Evolutionary conservation across 2,888 invertebrate genomes (phyloP), one percentile per base, ranked within the genome.

Genomic region (Phytoseiulus persimilis): DNA sequence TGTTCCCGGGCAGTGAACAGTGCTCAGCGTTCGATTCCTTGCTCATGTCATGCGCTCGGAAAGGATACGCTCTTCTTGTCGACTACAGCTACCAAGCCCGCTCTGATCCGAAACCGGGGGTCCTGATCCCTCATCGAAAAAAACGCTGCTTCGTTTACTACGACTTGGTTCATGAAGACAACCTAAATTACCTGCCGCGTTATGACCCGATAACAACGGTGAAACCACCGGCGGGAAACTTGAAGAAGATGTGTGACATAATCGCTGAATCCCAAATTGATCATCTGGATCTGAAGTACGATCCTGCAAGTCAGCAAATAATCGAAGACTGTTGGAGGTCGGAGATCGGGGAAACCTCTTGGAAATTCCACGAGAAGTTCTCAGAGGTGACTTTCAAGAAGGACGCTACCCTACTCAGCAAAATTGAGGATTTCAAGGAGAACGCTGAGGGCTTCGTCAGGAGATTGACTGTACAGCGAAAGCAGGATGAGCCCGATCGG

Each of bases 131-230:
- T 87, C 87, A 87, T 32, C n/a, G 32, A 18, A 33, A 32, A 6
- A 87, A 87, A 87, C 87, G n/a, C 39, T 87, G 87, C 87, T 87
- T 87, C 33, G 87, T 87, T 3, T 87, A 39, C 33, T 87, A 32
- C 31, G 87, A 87, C 18, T 9, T 87, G 39, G 45, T 87, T 11
- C n/a, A 87, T 14, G 39, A 87, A n/a, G 87, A 87, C 23, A 87
- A 87, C 31, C 11, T 87, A 23, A 87, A 87, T 14, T 87, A 87
- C 23, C 39, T 87, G n/a, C 87, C 87, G 28, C 32, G 87, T 9
- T 87, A 87, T 18, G 87, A 87, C 23, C 87, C 87, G n/a, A 32
- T 87, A 2, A 31, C 32, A 3, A 28, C 87, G 39, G 3, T n/a
- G 6, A 87, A 32, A 39, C 87, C 87, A 31, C 28, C 32, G 14